Conservation (phyloP, 1,140 invertebrate species). For the Lethocerus indicus region DNA sequence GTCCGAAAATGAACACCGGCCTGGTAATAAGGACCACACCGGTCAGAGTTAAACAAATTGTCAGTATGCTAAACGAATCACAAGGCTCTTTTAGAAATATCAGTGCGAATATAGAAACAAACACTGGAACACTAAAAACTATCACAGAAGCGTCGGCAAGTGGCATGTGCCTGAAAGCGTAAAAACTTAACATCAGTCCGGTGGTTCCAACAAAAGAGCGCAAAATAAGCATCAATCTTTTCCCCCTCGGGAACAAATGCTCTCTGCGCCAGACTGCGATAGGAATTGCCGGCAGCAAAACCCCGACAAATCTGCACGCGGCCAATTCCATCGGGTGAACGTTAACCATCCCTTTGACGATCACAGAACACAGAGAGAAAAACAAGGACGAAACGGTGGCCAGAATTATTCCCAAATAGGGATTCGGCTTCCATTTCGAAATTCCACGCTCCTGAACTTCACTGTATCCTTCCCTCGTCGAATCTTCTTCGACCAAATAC, state of each 20-base stretch:
- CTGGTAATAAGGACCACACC: conserved; percentile 74
- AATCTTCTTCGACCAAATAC: conserved; percentile 47
- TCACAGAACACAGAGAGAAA: conserved; percentile 74
- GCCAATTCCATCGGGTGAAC: conserved; percentile 74
- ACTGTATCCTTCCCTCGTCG: conserved; percentile 29
- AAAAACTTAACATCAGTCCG: conserved; percentile 72
- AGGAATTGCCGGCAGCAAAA: conserved; percentile 64
- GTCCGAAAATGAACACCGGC: conserved; percentile 53
- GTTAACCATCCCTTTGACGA: conserved; percentile 67
- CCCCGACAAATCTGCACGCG: conserved; percentile 67
- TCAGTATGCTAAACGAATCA: conserved; percentile 65
- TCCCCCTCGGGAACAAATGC: conserved; percentile 58
- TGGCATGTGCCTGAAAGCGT: conserved; percentile 77
- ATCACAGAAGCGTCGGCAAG: conserved; percentile 79
- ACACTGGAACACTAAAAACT: conserved; percentile 79
- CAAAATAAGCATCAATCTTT: conserved; percentile 43
- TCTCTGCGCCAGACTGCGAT: conserved; percentile 62
- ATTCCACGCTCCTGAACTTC: conserved; percentile 26
- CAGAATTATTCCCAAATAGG: conserved; percentile 57
- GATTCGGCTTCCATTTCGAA: conserved; percentile 28
- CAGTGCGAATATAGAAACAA: conserved; percentile 78
- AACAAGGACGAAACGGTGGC: conserved; percentile 70
- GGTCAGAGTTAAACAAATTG: conserved; percentile 61
- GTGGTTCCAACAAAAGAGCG: conserved; percentile 72
- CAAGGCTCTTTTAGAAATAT: conserved; percentile 81